Evolutionary conservation across 2,888 invertebrate genomes (phyloP), one percentile per base, ranked within the genome.

Genomic region (Parnassius apollo): DNA sequence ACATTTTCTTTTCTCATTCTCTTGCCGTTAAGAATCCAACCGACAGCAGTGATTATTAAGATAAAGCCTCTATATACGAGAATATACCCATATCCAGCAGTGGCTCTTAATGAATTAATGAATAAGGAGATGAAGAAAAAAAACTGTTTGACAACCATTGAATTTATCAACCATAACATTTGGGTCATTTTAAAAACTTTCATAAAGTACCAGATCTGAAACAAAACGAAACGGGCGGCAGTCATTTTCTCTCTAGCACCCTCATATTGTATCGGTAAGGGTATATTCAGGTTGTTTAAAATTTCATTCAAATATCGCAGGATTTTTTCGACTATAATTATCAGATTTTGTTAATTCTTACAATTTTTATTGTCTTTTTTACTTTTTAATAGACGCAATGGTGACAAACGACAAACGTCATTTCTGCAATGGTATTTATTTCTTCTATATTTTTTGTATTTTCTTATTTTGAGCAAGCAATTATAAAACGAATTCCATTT

Each of bases 231-330:
- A 54, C 35, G 59, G 44, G 9, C 66, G 66, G 59, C 63, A 58
- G 49, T 35, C 52, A 53, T 55, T 57, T 54, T 13, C 48, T 50
- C 57, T 35, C 12, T 18, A 22, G 50, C 11, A 44, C 59, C 57
- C 62, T 58, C 66, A 66, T 75, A 78, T 80, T 66, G 66, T 73
- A 77, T 78, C 79, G 65, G 57, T 45, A 51, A 25, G 25, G 35
- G 77, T 75, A 78, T 77, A 76, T 77, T 74, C 73, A 69, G 67
- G 65, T 69, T 69, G 74, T 74, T 76, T 77, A 75, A 80, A 77
- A 81, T 80, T 79, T 77, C 65, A 78, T 81, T 78, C 75, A 72
- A 78, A 75, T 66, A 64, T 61, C 70, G 69, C 66, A 69, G 65
- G 54, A 35, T 4, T 35, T 7, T 13, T 13, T 44, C 59, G 62